phyloP scores from a whole-genome alignment of 2,888 invertebrate species.

The Acleris cristana region DNA sequence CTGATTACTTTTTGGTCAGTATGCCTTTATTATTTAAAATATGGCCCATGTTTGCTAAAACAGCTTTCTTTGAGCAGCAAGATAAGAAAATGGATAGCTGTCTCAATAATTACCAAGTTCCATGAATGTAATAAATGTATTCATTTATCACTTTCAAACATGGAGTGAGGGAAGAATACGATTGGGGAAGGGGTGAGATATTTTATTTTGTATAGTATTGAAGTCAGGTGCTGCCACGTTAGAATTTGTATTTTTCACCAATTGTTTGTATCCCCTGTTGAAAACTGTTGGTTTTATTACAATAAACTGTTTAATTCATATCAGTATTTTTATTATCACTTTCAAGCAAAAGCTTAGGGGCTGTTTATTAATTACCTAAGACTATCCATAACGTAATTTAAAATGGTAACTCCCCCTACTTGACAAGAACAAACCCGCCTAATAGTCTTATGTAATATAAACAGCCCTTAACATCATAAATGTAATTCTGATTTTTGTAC shows the following conservation, averaged over 20 bases:
- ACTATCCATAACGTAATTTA: not conserved
- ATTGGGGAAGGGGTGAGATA: not conserved
- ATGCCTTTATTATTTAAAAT: too few relatives aligned
- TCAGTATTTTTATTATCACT: conserved; percentile 29
- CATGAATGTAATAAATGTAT: not conserved
- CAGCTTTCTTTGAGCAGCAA: too few relatives aligned
- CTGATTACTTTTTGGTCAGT: too few relatives aligned
- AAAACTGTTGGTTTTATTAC: conserved; percentile 21
- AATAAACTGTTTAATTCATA: conserved; percentile 30
- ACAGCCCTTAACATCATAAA: conserved; percentile 25
- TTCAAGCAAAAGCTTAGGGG: conserved; percentile 28
- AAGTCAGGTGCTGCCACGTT: conserved; percentile 32
- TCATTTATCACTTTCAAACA: not conserved
- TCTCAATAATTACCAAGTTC: not conserved
- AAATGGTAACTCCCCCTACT: too few relatives aligned
- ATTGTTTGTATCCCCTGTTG: conserved; percentile 19
- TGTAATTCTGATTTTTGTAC: conserved; percentile 30
- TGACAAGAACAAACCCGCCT: too few relatives aligned
- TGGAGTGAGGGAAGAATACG: too few relatives aligned
- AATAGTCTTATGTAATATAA: not conserved
- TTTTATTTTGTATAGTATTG: conserved; percentile 7
- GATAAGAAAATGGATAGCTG: too few relatives aligned
- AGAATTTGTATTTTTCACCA: conserved; percentile 26
- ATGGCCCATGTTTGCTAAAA: too few relatives aligned
- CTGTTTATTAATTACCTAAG: conserved; percentile 5